Conservation (phyloP, 2,797 vertebrate species). For the Eutrigla gurnardus region DNA sequence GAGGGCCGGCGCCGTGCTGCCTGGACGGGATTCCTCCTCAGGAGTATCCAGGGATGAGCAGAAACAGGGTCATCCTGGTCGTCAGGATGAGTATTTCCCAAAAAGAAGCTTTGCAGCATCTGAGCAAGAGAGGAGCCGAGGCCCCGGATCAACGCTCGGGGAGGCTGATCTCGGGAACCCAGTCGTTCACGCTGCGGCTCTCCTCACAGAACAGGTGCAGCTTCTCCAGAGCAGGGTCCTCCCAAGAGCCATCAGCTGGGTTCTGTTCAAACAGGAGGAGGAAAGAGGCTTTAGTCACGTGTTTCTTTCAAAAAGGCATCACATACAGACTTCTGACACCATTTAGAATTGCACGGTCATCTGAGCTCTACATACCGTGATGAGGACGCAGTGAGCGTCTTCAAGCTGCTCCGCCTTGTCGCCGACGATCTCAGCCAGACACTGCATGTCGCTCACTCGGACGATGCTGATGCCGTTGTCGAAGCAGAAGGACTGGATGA, state of each 20-base stretch:
- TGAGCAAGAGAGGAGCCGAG: slow-evolving; percentile 46
- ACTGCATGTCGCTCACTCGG: slow-evolving; percentile 88
- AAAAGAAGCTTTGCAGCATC: slow-evolving; percentile 75
- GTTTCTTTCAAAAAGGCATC: background rate
- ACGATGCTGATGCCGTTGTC: slow-evolving; percentile 97
- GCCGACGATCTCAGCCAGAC: slow-evolving; percentile 88
- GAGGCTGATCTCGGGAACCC: slow-evolving; percentile 93
- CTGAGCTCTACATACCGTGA: slow-evolving; percentile 87
- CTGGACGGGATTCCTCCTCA: slow-evolving; percentile 84
- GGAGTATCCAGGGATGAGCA: slow-evolving; percentile 89
- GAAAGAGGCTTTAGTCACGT: slow-evolving; percentile 22
- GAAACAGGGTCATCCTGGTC: slow-evolving; percentile 82
- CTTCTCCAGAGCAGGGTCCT: slow-evolving; percentile 85
- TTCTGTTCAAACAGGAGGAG: slow-evolving; percentile 66
- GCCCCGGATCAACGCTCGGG: slow-evolving; percentile 84
- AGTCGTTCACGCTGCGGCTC: slow-evolving; percentile 88
- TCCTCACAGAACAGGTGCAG: slow-evolving; percentile 87
- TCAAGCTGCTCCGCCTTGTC: slow-evolving; percentile 80
- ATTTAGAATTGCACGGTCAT: rapidly evolving
- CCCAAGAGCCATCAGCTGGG: slow-evolving; percentile 81
- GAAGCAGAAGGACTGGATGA: slow-evolving; percentile 98
- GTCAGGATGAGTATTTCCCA: slow-evolving; percentile 85
- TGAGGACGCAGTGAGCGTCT: slow-evolving; percentile 94
- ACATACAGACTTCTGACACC: rapidly evolving
- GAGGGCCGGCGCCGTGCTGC: slow-evolving; percentile 77